Conservation (phyloP, 2,888 invertebrate species). For the Thecophora atra region DNA sequence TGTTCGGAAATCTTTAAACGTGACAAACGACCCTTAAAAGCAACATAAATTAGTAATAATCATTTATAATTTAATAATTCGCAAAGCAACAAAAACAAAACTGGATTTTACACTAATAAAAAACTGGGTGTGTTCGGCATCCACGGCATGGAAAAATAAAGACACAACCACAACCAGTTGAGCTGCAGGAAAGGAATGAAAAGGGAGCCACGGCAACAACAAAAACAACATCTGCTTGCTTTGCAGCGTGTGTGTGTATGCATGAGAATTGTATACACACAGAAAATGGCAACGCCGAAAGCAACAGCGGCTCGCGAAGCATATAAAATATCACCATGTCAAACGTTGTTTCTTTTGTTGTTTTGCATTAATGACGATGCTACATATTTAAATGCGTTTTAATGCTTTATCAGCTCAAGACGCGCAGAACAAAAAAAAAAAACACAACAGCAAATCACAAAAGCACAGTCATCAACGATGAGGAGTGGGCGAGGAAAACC, state of each 20-base stretch:
- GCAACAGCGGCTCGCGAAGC: neutral
- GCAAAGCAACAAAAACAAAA: too few relatives aligned
- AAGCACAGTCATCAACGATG: neutral
- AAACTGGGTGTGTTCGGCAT: constrained; percentile 24
- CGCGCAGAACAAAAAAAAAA: too few relatives aligned
- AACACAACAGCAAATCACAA: too few relatives aligned
- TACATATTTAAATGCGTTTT: constrained; percentile 3
- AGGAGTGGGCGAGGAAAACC: neutral
- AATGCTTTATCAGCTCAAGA: neutral
- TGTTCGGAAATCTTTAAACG: too few relatives aligned
- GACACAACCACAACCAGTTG: constrained; percentile 1
- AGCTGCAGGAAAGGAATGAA: neutral
- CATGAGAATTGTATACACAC: neutral
- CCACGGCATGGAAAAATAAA: neutral
- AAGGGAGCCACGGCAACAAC: neutral
- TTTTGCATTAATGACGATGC: neutral
- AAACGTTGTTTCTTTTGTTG: neutral
- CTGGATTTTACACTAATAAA: neutral
- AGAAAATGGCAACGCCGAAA: neutral
- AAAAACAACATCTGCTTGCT: neutral
- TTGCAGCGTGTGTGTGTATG: too few relatives aligned
- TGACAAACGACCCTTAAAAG: too few relatives aligned
- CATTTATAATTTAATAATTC: too few relatives aligned
- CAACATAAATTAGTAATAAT: too few relatives aligned
- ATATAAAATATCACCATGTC: too few relatives aligned